Conservation (phyloP, 2,797 vertebrate genomes). For the Pseudotriccus pelzelni region DNA sequence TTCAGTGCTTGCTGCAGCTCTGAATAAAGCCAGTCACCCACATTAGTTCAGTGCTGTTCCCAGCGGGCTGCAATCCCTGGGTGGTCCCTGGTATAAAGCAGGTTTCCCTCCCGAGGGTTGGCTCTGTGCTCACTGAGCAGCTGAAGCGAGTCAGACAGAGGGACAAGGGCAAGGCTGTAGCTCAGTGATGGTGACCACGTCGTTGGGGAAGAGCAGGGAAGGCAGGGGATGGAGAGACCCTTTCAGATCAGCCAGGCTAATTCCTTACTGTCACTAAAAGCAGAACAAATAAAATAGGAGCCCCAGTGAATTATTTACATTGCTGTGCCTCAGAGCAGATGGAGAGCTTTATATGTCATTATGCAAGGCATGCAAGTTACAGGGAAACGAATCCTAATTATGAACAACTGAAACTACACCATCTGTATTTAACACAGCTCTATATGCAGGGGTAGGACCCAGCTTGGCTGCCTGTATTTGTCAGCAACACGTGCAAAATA, state of each 20-base stretch:
- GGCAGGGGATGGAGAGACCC: background rate
- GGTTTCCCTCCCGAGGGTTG: background rate
- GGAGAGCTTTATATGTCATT: slow-evolving; percentile 23
- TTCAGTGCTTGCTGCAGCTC: background rate
- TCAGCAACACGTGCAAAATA: background rate
- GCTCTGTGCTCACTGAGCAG: background rate
- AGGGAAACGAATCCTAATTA: slow-evolving; percentile 45
- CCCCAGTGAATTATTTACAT: slow-evolving; percentile 41
- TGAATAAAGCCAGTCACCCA: background rate
- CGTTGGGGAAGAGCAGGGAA: background rate
- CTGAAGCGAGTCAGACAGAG: background rate
- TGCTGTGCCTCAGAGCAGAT: slow-evolving; percentile 32
- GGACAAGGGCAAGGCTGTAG: background rate
- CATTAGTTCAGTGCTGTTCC: background rate
- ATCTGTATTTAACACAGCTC: slow-evolving; percentile 56
- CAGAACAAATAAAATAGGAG: slow-evolving; percentile 9
- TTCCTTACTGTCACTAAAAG: background rate
- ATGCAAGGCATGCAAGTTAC: slow-evolving; percentile 23
- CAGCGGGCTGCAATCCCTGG: background rate
- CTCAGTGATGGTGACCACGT: background rate
- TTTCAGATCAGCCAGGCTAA: background rate
- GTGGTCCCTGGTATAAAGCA: background rate
- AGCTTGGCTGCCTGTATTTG: background rate
- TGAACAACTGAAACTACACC: slow-evolving; percentile 32
- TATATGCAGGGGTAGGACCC: background rate